Percentiles rank a stretch among this genome's conserved stretches.
Conservation (phyloP, 1,140 invertebrate species). For the Trissolcus basalis region DNA sequence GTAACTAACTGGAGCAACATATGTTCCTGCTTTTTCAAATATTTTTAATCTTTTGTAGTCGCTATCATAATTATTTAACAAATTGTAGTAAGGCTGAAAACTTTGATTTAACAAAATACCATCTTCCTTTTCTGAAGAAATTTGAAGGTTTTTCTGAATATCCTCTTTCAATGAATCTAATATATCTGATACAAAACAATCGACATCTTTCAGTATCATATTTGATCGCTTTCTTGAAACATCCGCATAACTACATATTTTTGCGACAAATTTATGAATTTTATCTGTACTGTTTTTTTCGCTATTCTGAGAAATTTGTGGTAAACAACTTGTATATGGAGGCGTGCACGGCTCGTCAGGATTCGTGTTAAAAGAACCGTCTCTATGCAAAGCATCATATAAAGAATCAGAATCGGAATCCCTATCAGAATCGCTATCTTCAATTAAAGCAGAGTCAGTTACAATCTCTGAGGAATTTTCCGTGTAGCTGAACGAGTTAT, state of each 20-base stretch:
- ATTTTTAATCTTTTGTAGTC: conserved; percentile 23
- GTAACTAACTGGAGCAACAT: conserved; percentile 7
- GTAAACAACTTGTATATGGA: not conserved
- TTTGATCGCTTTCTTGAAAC: conserved; percentile 15
- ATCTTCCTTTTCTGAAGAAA: not conserved
- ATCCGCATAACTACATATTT: conserved; percentile 5
- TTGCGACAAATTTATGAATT: conserved; percentile 15
- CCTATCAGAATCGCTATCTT: not conserved
- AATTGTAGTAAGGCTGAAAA: conserved; percentile 10
- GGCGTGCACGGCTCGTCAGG: not conserved
- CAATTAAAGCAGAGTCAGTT: not conserved
- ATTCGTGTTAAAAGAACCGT: not conserved
- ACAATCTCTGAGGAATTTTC: not conserved
- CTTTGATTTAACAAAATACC: conserved; percentile 5
- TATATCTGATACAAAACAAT: conserved; percentile 11
- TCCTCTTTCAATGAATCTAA: conserved; percentile 17
- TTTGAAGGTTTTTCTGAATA: conserved; percentile 2
- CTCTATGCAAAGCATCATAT: not conserved
- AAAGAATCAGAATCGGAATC: conserved; percentile 6
- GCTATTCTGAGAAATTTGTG: not conserved
- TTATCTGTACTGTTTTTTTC: not conserved
- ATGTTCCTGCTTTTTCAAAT: conserved; percentile 10
- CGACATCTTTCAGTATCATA: conserved; percentile 18
- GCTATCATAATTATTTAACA: conserved; percentile 9
- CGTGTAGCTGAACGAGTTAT: not conserved